Percentiles rank a stretch among this genome's conserved stretches.
These are phyloP conservation scores for Notolepis coatsorum DNA, from an alignment of 2,797 vertebrate genomes.

Conservation along the genomic window DNA sequence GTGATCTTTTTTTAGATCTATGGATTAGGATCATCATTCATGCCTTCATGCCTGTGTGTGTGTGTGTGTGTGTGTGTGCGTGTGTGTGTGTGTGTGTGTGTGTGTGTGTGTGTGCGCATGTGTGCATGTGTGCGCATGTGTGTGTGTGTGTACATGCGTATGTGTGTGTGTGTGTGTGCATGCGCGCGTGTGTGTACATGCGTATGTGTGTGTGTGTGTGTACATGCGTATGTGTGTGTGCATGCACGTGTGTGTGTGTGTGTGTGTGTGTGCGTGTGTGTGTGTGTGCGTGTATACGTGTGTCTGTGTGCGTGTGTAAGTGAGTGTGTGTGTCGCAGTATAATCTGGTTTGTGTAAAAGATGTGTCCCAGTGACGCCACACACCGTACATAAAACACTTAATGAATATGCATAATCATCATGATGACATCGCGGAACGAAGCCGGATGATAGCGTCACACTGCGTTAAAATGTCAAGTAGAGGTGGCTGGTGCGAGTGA, in stretches of 20 bases:
- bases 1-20: too few species aligned
- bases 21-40: too few species aligned
- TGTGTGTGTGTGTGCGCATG: too few species aligned
- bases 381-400: slow-evolving; percentile 11
- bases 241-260: neutral
- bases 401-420: slow-evolving; percentile 27
- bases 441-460: slow-evolving; percentile 1
- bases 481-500: neutral
- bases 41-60: too few species aligned
- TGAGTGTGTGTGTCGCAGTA: slow-evolving; percentile 3
- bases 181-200: neutral
- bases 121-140: too few species aligned
- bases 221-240: neutral
- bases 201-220: slow-evolving; percentile 15
- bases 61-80: too few species aligned
- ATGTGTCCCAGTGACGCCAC: slow-evolving; percentile 25
- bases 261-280: slow-evolving; percentile 1
- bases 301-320: neutral
- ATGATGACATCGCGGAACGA: slow-evolving; percentile 31
- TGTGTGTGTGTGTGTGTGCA: slow-evolving; percentile 1
- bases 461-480: slow-evolving; percentile 11
- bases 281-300: neutral
- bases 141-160: slow-evolving; percentile 1
- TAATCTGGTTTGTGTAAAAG: slow-evolving; percentile 20
- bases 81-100: too few species aligned